Evolutionary conservation across 2,113 vertebrate genomes (phyloP).

Genomic region (Pomatostomus ruficeps): DNA sequence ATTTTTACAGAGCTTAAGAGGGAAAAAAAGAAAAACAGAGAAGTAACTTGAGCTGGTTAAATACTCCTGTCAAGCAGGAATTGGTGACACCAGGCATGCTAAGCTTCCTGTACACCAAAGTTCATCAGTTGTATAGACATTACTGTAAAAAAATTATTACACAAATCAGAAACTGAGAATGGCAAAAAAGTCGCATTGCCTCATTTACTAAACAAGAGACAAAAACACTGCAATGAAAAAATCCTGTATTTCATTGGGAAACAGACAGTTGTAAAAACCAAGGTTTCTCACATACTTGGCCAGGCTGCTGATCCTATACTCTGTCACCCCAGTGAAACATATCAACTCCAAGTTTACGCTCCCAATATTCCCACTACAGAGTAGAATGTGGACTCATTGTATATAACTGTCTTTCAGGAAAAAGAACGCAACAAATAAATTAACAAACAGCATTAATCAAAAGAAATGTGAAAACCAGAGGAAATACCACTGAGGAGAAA

Average conservation of each 20-base stretch:
- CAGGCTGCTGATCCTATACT: background rate
- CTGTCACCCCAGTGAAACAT: background rate
- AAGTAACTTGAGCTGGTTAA: background rate
- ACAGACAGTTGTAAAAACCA: background rate
- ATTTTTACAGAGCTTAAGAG: background rate
- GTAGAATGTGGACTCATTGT: background rate
- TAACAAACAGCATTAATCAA: background rate
- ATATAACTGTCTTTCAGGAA: background rate
- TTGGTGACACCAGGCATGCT: rapidly evolving
- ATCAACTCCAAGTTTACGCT: background rate
- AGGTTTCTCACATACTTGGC: background rate
- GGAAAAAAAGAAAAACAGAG: background rate
- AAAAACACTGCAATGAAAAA: background rate
- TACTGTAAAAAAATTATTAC: background rate
- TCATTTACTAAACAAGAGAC: background rate
- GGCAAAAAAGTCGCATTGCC: background rate
- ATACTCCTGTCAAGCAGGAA: background rate
- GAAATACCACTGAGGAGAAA: background rate
- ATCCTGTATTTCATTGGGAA: rapidly evolving
- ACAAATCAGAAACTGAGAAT: background rate
- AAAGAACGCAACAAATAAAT: background rate
- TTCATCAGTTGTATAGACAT: background rate
- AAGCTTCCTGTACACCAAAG: background rate
- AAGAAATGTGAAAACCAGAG: background rate
- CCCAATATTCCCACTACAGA: background rate